These are phyloP conservation scores for Cyphomyrus plagiostoma DNA, from an alignment of 2,113 vertebrate species.

Conservation along the genomic window DNA sequence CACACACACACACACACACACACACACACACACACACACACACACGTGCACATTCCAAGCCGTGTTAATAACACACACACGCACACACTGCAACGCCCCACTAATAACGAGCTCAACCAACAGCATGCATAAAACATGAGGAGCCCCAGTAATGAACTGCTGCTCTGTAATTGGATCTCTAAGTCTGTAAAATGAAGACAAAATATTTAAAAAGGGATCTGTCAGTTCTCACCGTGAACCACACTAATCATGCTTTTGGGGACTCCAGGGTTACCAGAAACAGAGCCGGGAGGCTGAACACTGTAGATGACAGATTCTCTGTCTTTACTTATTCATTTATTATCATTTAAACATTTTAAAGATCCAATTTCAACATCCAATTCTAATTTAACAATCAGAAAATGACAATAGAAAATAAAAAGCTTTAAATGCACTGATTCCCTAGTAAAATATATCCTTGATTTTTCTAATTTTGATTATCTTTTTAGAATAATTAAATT, in stretches of 20 bases:
- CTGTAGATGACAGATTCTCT: slow-evolving; percentile 50
- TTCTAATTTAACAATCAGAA: slow-evolving; percentile 37
- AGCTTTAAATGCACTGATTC: background rate
- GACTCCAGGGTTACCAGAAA: slow-evolving; percentile 49
- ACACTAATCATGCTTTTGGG: slow-evolving; percentile 63
- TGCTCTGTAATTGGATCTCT: slow-evolving; percentile 69
- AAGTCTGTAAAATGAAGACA: slow-evolving; percentile 69
- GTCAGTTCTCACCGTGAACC: slow-evolving; percentile 66
- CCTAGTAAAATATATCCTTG: background rate
- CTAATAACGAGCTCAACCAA: slow-evolving; percentile 69
- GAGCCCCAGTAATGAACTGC: slow-evolving; percentile 64
- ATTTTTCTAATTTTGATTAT: background rate
- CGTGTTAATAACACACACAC: background rate
- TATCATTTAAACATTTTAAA: slow-evolving; percentile 61
- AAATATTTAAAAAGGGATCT: slow-evolving; percentile 76
- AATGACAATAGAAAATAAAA: slow-evolving; percentile 10
- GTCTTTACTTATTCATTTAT: slow-evolving; percentile 61
- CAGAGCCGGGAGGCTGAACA: slow-evolving; percentile 58
- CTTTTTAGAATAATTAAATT: slow-evolving; percentile 3
- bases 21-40: background rate
- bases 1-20: background rate
- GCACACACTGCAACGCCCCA: slow-evolving; percentile 30
- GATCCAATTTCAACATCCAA: background rate
- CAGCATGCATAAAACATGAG: slow-evolving; percentile 73
- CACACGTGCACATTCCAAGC: background rate